Conservation (phyloP, 2,888 invertebrate species). For the Machimus rusticus region DNA sequence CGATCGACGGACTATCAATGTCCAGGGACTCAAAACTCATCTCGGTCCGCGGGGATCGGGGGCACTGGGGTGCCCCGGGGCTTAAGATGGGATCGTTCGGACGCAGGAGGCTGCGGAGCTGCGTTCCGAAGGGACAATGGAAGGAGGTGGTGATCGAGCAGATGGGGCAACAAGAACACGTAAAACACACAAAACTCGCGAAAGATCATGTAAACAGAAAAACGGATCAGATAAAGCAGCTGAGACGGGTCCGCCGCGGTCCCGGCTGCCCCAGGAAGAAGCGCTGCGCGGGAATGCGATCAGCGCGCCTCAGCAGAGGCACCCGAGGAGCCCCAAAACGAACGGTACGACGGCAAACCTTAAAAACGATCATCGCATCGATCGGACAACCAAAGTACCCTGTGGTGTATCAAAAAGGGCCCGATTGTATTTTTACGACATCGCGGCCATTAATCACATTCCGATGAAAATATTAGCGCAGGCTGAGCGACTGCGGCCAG, state of each 20-base stretch:
- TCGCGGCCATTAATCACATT: conserved; percentile 53
- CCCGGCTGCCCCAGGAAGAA: conserved; percentile 40
- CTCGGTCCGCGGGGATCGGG: neutral
- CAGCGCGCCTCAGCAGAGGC: conserved; percentile 33
- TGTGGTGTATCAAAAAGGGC: conserved; percentile 50
- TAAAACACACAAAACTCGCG: conserved; percentile 47
- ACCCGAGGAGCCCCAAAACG: neutral
- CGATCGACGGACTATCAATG: conserved; percentile 27
- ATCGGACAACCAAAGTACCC: conserved; percentile 47
- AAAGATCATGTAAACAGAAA: conserved; percentile 53
- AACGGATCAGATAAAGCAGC: conserved; percentile 51
- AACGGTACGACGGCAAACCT: neutral
- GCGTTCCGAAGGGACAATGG: conserved; percentile 49
- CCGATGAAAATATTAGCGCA: conserved; percentile 53
- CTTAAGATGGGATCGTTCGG: conserved; percentile 49
- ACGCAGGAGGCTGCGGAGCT: neutral
- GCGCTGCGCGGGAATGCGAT: conserved; percentile 44
- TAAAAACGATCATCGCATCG: conserved; percentile 38
- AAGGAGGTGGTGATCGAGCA: conserved; percentile 48
- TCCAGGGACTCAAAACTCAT: conserved; percentile 2
- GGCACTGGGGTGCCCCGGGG: conserved; percentile 48
- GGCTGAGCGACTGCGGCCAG: conserved; percentile 11
- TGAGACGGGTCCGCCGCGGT: conserved; percentile 43
- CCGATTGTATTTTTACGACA: conserved; percentile 52
- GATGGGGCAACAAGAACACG: conserved; percentile 36